Evolutionary conservation across 2,888 invertebrate genomes (phyloP), one percentile per base, ranked within the genome.

Genomic region (Trichogramma dendrolimi): DNA sequence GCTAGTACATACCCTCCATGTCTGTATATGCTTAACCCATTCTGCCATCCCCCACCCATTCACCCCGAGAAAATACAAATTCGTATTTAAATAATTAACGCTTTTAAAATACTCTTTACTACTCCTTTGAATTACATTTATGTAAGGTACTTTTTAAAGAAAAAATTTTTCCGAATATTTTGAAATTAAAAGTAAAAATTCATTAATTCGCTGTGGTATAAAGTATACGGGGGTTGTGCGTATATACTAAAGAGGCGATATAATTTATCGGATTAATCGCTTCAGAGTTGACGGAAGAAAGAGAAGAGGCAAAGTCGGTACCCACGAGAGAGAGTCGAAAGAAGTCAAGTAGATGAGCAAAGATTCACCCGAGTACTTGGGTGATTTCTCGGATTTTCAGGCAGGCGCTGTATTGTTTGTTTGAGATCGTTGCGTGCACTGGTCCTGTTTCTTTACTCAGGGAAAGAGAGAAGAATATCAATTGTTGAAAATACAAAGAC

Each of bases 401-500:
- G 39, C 56, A 52, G 62, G 69, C 71, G 70, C 69, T 27, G 72
- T 73, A 75, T 76, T 79, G 75, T 79, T 78, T 76, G 77, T 73
- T 74, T 75, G 72, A 73, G 74, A 76, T 73, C 66, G 56, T 56
- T 50, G 50, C 53, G 14, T 38, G 50, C 41, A 38, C 48, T 14
- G 46, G 6, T 46, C 46, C 74, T 77, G 75, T 78, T 78, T 79
- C 78, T 78, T 78, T 79, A 70, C 77, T 74, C 73, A 72, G 73
- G 2, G 27, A 27, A 3, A 27, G 27, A 27, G 27, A 27, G 75
- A 78, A 78, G 79, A 79, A 79, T 79, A 79, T 79, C 79, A 79
- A 79, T 79, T 79, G 79, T 79, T 78, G 72, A 75, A 75, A 77
- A 76, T 73, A 78, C 78, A 78, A 78, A 73, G 72, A 71, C 64